Conservation (phyloP, 2,797 vertebrate genomes). For the Anisognathus igniventris region DNA sequence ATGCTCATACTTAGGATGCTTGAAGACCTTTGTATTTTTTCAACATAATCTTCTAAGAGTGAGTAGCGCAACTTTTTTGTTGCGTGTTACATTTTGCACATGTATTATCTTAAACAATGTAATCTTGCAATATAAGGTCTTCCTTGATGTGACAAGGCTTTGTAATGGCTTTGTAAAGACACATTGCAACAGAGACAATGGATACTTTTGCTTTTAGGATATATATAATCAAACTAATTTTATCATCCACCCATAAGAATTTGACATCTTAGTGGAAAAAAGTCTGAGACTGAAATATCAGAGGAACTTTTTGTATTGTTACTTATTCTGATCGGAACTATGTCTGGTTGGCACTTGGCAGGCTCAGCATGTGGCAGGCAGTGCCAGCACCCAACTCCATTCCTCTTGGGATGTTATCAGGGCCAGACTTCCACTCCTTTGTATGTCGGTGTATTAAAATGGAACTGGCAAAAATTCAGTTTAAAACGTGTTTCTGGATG, state of each 20-base stretch:
- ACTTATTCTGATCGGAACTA: neutral
- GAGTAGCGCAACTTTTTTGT: neutral
- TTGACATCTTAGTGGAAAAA: neutral
- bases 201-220: neutral
- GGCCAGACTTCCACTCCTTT: neutral
- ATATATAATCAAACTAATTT: neutral
- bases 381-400: neutral
- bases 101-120: neutral
- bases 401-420: neutral
- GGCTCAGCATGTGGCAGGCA: neutral
- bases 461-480: accelerated
- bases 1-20: neutral
- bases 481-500: neutral
- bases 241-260: neutral
- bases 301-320: neutral
- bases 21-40: neutral
- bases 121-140: neutral
- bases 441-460: neutral
- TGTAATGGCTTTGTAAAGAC: neutral
- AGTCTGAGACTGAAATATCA: neutral
- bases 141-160: neutral
- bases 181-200: neutral
- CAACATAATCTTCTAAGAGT: neutral
- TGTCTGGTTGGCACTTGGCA: neutral
- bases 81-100: neutral